Base-by-base conservation (phyloP, 2,113 vertebrate genomes). In the Tachysurus fulvidraco region DNA sequence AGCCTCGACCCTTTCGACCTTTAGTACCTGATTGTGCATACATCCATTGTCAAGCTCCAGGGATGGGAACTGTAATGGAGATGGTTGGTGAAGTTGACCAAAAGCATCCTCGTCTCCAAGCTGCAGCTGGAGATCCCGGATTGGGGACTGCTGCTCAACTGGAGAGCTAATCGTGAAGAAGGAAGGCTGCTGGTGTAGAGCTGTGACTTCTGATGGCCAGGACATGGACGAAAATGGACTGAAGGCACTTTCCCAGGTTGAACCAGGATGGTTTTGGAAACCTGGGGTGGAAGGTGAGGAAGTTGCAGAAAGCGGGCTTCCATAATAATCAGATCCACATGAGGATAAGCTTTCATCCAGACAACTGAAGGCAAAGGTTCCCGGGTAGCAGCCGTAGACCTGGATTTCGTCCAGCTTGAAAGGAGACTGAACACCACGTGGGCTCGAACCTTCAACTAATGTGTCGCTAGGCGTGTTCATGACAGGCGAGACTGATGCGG, bases 401-500 rank as follows among this genome's bases (percentile, higher is more conserved):
- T 99, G 97, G 89, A 98, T 95, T 87, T 99, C 97, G 41, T 99
- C 97, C 36, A 97, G 93, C 84, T 96, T 97, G 92, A 98, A 96
- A 54, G 90, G 81, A 90, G 86, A 17, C 89, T 96, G 93, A 91
- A 67, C 46, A 50, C 69, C 67, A 16, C 46, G 46, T n/a, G 73
- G 83, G 86, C 89, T 89, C 41, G 90, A 81, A 83, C 73, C 88
- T 62, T 93, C 94, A 17, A 88, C 81, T 60, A 89, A 90, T 1
- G 92, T 16, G 77, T 91, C 88, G 0, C 89, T 0, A 25, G 92
- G 50, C 17, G 93, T 36, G 78, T 74, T 86, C 81, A 64, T 55
- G 19, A 89, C 0, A 90, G 96, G 81, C 1, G 92, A 88, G 4
- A 93, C 91, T 0, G 94, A 84, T 10, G 92, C 93, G 76, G 98